A percentile compares a stretch with the other conserved stretches of the same genome.
Conservation (phyloP, 2,113 vertebrate species). For the Sebastes fasciatus region DNA sequence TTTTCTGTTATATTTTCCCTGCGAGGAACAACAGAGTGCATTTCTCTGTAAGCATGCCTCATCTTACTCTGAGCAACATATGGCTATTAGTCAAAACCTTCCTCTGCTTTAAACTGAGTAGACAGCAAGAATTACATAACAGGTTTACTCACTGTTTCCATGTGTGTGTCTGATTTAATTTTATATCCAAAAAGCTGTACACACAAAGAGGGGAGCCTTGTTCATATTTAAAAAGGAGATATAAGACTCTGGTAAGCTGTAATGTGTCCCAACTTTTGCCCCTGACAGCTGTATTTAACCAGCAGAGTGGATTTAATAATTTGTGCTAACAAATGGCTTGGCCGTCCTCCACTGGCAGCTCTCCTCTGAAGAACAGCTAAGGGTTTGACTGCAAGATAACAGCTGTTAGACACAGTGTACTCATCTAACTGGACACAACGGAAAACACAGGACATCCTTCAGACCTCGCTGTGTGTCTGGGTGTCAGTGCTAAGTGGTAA, state of each 20-base stretch:
- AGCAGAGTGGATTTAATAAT: conserved; percentile 50
- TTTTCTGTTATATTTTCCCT: background rate
- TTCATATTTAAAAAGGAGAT: conserved; percentile 25
- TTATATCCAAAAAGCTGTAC: background rate
- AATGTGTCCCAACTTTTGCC: conserved; percentile 16
- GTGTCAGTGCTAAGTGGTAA: background rate
- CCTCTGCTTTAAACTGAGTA: conserved; percentile 47
- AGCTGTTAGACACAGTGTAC: background rate
- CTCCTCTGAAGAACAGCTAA: conserved; percentile 27
- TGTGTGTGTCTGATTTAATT: conserved; percentile 26
- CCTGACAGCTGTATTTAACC: conserved; percentile 42
- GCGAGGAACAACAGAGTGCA: conserved; percentile 38
- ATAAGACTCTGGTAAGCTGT: background rate
- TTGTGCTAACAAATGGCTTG: conserved; percentile 51
- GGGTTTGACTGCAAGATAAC: conserved; percentile 34
- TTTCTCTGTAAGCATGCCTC: conserved; percentile 48
- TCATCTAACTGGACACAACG: conserved; percentile 33
- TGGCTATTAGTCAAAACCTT: conserved; percentile 63
- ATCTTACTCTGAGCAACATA: conserved; percentile 67
- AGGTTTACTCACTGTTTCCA: conserved; percentile 53
- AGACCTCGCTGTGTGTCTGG: background rate
- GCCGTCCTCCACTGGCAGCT: conserved; percentile 14
- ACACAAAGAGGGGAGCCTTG: background rate
- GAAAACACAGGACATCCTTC: conserved; percentile 18
- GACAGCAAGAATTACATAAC: conserved; percentile 66